phyloP scores from a whole-genome alignment of 2,113 vertebrate species.

The Raja brachyura region DNA sequence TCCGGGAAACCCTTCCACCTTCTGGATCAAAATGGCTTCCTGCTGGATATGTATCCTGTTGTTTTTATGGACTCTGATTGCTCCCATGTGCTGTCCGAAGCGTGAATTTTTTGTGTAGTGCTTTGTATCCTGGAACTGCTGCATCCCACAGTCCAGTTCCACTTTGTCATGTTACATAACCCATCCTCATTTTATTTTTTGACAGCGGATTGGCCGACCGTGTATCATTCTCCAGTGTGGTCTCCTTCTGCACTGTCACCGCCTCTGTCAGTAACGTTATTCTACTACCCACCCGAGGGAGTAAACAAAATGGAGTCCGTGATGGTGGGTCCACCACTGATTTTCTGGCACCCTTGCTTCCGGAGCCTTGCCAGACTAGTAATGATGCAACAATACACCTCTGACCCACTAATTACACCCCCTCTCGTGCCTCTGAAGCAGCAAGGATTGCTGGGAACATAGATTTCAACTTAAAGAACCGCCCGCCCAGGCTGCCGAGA shows the following conservation, averaged over 20 bases:
- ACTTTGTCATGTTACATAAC: not conserved
- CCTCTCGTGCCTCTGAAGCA: no score
- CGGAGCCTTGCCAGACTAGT: no score
- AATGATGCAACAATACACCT: no score
- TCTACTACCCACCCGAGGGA: not conserved
- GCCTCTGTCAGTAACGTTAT: not conserved
- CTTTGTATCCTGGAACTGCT: not conserved
- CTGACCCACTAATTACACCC: no score
- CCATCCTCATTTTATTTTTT: not conserved
- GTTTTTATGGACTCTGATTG: slow-evolving; percentile 78
- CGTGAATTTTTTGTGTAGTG: slow-evolving; percentile 50
- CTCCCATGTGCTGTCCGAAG: slow-evolving; percentile 76
- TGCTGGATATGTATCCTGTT: slow-evolving; percentile 85
- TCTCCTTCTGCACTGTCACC: not conserved
- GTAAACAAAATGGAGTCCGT: not conserved
- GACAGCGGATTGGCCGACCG: not conserved
- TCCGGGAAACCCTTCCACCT: slow-evolving; percentile 81
- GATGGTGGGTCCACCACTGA: no score
- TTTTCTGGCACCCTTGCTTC: no score
- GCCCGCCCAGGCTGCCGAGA: no score
- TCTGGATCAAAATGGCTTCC: slow-evolving; percentile 94
- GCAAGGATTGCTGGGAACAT: no score
- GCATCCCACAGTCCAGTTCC: not conserved
- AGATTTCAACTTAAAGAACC: no score
- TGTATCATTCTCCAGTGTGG: not conserved